phyloP scores from a whole-genome alignment of 2,888 invertebrate species.

The Brachynemurus nebulosus region DNA sequence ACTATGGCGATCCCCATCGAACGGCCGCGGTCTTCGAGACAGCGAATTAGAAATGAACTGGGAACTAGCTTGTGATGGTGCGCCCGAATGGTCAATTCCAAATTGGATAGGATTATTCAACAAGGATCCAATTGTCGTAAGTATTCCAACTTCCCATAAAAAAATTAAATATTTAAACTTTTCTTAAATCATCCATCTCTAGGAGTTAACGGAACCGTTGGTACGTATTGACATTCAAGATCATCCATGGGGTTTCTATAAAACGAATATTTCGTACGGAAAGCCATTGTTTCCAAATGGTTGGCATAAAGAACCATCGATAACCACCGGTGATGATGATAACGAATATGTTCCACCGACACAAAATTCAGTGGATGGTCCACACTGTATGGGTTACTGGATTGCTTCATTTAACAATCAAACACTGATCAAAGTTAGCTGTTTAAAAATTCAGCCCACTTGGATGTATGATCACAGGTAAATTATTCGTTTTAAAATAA shows the following conservation, averaged over 20 bases:
- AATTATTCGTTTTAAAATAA: too few relatives aligned
- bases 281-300: slow-evolving; percentile 26
- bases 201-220: too few relatives aligned
- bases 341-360: slow-evolving; percentile 9
- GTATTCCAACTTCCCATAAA: slow-evolving; percentile 24
- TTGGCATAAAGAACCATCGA: slow-evolving; percentile 19
- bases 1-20: slow-evolving; percentile 26
- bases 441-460: slow-evolving; percentile 66
- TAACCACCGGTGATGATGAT: not conserved
- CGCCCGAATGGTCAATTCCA: slow-evolving; percentile 16
- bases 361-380: slow-evolving; percentile 24
- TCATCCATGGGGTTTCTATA: slow-evolving; percentile 27
- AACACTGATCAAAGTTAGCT: slow-evolving; percentile 48
- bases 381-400: slow-evolving; percentile 56
- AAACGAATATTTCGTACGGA: slow-evolving; percentile 29
- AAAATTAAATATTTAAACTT: slow-evolving; percentile 19
- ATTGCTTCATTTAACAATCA: slow-evolving; percentile 48
- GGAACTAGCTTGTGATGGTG: slow-evolving; percentile 30
- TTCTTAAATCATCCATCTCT: too few relatives aligned
- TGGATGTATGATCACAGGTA: slow-evolving; percentile 58
- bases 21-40: slow-evolving; percentile 27
- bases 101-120: slow-evolving; percentile 18
- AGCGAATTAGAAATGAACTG: slow-evolving; percentile 38
- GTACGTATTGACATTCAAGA: slow-evolving; percentile 23
- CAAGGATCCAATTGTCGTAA: slow-evolving; percentile 28